Base-by-base conservation (phyloP, 2,888 invertebrate species). In the Dinocampus coccinellae region DNA sequence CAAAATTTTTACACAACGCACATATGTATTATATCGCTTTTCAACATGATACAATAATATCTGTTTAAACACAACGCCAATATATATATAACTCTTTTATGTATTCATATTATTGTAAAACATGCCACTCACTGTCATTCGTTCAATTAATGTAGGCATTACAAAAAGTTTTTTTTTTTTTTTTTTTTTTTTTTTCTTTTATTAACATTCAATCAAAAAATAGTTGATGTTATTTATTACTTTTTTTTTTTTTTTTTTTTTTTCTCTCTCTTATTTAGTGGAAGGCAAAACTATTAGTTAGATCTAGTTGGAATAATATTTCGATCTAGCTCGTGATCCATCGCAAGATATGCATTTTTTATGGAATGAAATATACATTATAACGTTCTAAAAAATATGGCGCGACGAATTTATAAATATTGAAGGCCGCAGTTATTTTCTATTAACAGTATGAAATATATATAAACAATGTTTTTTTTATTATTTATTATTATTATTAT, bases 21-120 rank as follows among this genome's bases (percentile, higher is more conserved):
- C 63, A 66, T 66, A 55, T 71, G 34, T 67, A 71, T 62, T 71
- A 55, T 66, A 64, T 64, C 39, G 58, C 64, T 39, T 13, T 47
- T 47, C 26, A 58, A 57, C 57, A 47, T 47, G 57, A 52, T 58
- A 58, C 57, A 70, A 60, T 65, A 70, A 52, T 69, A 24, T 69
- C 26, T 62, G 42, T 55, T 57, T 63, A 69, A 52, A 68, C 52
- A 63, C 52, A 69, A 69, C 55, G 20, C 39, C 34, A 57, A 63
- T 47, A 39, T 39, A 57, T 22, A 53, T 34, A 62, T 39, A 36
- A 36, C 42, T 42, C 13, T 24, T 62, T 62, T 26, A 64, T 64
- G 26, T 42, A 62, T 39, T 53, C 26, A 62, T 36, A n/a, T 57
- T 66, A 29, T 58, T 33, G 58, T 33, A 16, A 58, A 58, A 29